These are phyloP conservation scores for Cavia aperea DNA, from an alignment of 2,113 vertebrate genomes.

Conservation along the genomic window DNA sequence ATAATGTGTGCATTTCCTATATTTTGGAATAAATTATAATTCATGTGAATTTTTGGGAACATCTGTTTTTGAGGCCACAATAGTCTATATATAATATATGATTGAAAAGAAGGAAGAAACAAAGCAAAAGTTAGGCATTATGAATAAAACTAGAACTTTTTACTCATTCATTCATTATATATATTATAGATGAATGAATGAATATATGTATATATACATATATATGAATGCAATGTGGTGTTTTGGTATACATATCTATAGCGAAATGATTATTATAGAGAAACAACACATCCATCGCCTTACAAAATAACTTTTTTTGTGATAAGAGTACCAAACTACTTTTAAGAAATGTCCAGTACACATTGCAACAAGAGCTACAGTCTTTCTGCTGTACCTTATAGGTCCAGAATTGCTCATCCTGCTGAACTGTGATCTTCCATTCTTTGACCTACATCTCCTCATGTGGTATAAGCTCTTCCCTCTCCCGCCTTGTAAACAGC, in stretches of 20 bases:
- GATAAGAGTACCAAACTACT: not conserved
- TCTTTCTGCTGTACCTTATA: not conserved
- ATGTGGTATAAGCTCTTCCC: too few species aligned
- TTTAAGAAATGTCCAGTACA: not conserved
- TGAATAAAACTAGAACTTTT: not conserved
- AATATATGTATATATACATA: not conserved
- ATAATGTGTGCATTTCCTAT: not conserved
- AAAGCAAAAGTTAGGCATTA: not conserved
- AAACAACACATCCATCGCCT: not conserved
- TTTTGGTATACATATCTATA: not conserved
- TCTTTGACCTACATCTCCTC: not conserved
- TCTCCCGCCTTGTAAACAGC: too few species aligned
- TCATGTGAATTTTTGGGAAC: not conserved
- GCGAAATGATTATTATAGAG: not conserved
- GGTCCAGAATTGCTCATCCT: not conserved
- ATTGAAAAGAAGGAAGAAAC: conserved; percentile 11
- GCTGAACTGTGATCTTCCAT: not conserved
- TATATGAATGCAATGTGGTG: not conserved
- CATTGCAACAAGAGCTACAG: not conserved
- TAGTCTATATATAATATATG: not conserved
- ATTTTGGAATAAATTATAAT: conserved; percentile 21
- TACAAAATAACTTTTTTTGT: not conserved
- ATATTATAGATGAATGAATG: not conserved
- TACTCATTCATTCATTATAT: not conserved
- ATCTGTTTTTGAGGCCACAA: not conserved